Percentiles rank a stretch among this genome's conserved stretches.
Evolutionary conservation across 2,888 invertebrate genomes (phyloP).

Genomic region (Ormia ochracea): DNA sequence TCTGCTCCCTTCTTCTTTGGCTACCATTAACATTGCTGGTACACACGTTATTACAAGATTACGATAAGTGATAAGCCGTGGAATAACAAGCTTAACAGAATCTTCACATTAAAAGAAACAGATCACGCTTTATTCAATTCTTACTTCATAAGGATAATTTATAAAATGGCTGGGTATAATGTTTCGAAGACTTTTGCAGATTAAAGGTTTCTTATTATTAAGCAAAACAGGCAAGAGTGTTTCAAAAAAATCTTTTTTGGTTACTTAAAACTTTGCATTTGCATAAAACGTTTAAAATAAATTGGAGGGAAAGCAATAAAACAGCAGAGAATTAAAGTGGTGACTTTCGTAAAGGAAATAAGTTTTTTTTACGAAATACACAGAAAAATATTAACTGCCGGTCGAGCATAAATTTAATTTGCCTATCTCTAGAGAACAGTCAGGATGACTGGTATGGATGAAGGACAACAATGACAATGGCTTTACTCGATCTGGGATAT

Average conservation of each 20-base stretch:
- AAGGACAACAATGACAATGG: too few relatives aligned
- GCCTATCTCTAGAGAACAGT: too few relatives aligned
- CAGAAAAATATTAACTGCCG: too few relatives aligned
- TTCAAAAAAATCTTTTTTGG: not conserved
- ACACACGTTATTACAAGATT: conserved; percentile 67
- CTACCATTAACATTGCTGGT: conserved; percentile 64
- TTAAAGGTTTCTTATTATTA: not conserved
- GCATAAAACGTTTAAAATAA: not conserved
- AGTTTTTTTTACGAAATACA: too few relatives aligned
- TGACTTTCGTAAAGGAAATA: not conserved
- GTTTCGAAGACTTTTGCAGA: not conserved
- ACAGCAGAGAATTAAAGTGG: not conserved
- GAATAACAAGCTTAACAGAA: conserved; percentile 28
- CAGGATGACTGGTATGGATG: too few relatives aligned
- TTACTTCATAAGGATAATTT: not conserved
- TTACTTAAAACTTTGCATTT: not conserved
- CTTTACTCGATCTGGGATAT: too few relatives aligned
- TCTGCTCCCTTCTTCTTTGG: conserved; percentile 29
- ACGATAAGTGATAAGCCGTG: conserved; percentile 64
- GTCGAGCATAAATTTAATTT: too few relatives aligned
- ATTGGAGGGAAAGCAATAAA: not conserved
- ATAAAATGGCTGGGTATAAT: not conserved
- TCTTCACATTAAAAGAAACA: not conserved
- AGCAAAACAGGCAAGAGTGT: not conserved
- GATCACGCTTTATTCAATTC: not conserved